Evolutionary conservation across 2,888 invertebrate species (phyloP), one percentile per base, ranked within the genome.

Genomic region (Tolmerus cingulatus): DNA sequence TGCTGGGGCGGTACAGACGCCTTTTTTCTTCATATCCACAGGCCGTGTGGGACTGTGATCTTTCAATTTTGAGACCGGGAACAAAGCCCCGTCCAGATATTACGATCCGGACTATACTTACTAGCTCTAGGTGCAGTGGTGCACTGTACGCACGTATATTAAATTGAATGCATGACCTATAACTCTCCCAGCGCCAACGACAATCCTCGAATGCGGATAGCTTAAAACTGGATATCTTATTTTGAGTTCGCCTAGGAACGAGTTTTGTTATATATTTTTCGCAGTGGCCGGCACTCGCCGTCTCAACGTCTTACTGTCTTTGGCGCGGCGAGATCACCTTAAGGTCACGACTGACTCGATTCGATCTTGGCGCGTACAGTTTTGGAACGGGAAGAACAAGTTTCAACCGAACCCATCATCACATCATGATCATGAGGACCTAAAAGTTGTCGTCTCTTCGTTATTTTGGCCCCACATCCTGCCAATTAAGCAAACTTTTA

Each of bases 341-440:
- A 85, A 85, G 85, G 85, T 85, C 85, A 85, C 85, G 85, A 85
- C 85, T 84, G 43, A 46, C 37, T 19, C 57, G 40, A 37, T 66
- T 27, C 40, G 27, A 43, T 40, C 51, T 51, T 81, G 51, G 81
- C 78, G 43, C 78, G 7, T 78, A 78, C 78, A 23, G 78, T 78
- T 78, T 78, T 43, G 40, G 85, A 74, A 85, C 85, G 40, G 82
- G 74, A 85, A 74, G 85, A 85, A 85, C 85, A 74, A 27, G 74
- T 85, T 46, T 85, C 30, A 43, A 23, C n/a, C 23, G 16, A 19
- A 23, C 16, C 16, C 78, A 74, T 74, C 30, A 34, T 46, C 43
- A 34, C 34, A 46, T 46, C 43, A 46, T 46, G 14, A 46, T 46
- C 14, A 34, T 27, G 27, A 34, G 40, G 12, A 30, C 27, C 81